Base-by-base conservation (phyloP, 1,140 invertebrate species). In the Drosophila obscura region DNA sequence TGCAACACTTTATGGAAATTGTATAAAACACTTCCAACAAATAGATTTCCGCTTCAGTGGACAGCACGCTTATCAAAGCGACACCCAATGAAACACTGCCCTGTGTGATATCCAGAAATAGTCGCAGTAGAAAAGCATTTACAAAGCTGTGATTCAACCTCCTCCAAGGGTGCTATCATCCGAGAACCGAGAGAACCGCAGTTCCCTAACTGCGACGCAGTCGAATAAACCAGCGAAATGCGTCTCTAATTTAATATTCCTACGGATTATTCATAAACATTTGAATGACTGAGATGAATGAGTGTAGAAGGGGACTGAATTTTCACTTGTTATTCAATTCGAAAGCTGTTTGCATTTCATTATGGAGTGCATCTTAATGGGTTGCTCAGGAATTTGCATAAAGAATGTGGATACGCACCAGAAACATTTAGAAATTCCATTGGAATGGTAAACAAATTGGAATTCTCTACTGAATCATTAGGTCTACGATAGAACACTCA, bases 131-230 rank as follows among this genome's bases (percentile, higher is more conserved):
- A 44, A 69, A 31, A 7, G 44, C 45, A 69, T 69, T 69, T 69
- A 69, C 66, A 71, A 69, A 71, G 45, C 67, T 58, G 44, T n/a
- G 51, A 48, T 58, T 43, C 45, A 46, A 35, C 4, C 35, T 11
- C 4, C 35, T 39, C 35, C 35, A 13, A 39, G 35, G 35, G 11
- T 43, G 35, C 41, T 69, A 50, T 50, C 28, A 43, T 24, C 44
- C n/a, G 48, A 19, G 24, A 55, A 41, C 43, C 28, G 28, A 28
- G 8, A 35, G 31, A 6, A 28, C 3, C 1, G 8, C n/a, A n/a
- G n/a, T n/a, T n/a, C n/a, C n/a, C n/a, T n/a, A 60, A 79, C 22
- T 75, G 57, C 79, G 74, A 55, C 59, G 74, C 66, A 80, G 68
- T 44, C 39, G 45, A 77, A 31, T 0, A 7, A 63, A n/a, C 73